Conservation (phyloP, 2,888 invertebrate species). For the Pristionchus exspectatus region DNA sequence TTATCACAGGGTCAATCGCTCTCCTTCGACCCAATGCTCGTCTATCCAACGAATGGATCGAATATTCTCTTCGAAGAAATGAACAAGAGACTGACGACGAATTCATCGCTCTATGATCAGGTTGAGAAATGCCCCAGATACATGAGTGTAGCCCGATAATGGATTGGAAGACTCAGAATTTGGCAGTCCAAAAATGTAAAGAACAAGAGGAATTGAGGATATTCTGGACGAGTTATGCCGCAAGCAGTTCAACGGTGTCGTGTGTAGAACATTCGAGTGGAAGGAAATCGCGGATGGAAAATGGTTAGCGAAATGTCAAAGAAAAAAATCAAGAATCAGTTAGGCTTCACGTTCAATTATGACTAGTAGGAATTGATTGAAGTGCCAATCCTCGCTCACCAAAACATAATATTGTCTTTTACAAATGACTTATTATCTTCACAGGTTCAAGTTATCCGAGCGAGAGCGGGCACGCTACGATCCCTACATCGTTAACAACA, state of each 20-base stretch:
- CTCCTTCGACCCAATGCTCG: conserved; percentile 75
- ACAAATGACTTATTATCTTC: no score
- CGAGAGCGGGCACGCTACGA: conserved; percentile 59
- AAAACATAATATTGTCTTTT: background rate
- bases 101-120: conserved; percentile 68
- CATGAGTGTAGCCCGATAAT: background rate
- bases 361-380: no score
- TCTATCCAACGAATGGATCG: conserved; percentile 67
- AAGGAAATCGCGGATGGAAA: conserved; percentile 74
- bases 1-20: conserved; percentile 59
- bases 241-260: conserved; percentile 67
- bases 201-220: conserved; percentile 62
- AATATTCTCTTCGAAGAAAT: conserved; percentile 67
- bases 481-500: conserved; percentile 76
- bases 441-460: conserved; percentile 69
- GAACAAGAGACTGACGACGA: conserved; percentile 60
- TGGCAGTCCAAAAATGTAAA: background rate
- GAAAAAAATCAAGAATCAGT: background rate
- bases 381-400: no score
- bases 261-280: conserved; percentile 73
- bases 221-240: conserved; percentile 73
- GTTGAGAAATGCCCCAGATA: background rate
- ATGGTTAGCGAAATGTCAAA: conserved; percentile 62
- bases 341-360: background rate
- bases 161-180: background rate